Conservation (phyloP, 2,113 vertebrate genomes). For the Eurypyga helias region DNA sequence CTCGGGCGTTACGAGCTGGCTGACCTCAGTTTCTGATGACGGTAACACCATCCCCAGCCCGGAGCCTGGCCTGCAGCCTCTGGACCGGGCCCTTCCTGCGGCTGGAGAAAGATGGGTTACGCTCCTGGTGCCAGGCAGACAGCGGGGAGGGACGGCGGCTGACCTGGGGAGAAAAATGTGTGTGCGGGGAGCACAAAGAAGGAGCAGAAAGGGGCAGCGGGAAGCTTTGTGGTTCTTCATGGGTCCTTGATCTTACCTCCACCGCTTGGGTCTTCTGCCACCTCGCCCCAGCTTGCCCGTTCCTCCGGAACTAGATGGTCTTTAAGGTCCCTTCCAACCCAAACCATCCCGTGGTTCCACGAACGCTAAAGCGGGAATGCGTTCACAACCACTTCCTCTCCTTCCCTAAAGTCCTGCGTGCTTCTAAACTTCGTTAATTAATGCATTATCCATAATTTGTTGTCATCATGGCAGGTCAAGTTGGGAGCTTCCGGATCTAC, state of each 20-base stretch:
- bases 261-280: background rate
- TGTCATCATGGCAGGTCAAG: constrained; percentile 85
- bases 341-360: no score
- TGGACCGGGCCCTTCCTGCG: background rate
- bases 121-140: background rate
- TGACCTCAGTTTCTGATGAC: background rate
- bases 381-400: background rate
- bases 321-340: no score
- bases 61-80: background rate
- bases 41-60: constrained; percentile 35
- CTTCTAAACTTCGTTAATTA: background rate
- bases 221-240: background rate
- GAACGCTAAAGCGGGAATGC: background rate
- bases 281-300: background rate
- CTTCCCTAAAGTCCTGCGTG: background rate
- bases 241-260: background rate
- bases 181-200: background rate
- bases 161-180: background rate
- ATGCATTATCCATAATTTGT: background rate
- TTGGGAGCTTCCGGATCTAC: constrained; percentile 95
- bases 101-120: constrained; percentile 19
- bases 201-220: background rate
- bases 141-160: background rate
- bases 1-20: background rate
- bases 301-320: background rate